Evolutionary conservation across 2,113 vertebrate genomes (phyloP).

Genomic region (Platichthys stellatus): DNA sequence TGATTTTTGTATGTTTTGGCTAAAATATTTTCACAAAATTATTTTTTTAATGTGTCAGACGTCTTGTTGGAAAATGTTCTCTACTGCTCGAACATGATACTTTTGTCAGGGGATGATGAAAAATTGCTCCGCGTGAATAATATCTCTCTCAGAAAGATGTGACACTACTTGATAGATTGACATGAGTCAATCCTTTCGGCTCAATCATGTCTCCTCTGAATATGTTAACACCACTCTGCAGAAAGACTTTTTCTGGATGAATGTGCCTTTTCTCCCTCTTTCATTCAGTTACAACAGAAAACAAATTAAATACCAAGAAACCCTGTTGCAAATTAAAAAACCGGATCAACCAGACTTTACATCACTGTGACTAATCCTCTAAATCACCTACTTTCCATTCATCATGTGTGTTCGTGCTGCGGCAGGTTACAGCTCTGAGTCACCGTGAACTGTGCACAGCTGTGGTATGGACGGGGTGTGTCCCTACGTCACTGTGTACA

Average conservation of each 20-base stretch:
- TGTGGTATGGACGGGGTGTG: constrained; percentile 18
- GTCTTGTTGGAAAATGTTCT: background rate
- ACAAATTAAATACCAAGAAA: background rate
- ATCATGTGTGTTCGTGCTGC: constrained; percentile 29
- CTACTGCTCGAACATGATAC: background rate
- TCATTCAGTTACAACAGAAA: background rate
- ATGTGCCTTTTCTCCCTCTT: too few relatives aligned
- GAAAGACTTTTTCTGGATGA: background rate
- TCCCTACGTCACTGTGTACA: constrained; percentile 16
- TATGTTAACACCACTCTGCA: background rate
- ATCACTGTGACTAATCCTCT: constrained; percentile 4
- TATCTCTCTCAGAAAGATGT: background rate
- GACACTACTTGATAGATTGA: constrained; percentile 8
- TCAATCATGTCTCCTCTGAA: background rate
- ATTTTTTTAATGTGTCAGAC: background rate
- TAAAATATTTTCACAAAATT: background rate
- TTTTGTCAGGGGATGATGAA: background rate
- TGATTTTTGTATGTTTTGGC: background rate
- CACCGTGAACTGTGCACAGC: background rate
- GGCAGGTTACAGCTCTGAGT: constrained; percentile 44
- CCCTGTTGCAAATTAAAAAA: background rate
- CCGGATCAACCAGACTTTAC: constrained; percentile 3
- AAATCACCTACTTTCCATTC: constrained; percentile 15
- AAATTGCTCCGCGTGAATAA: background rate
- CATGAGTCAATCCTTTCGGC: background rate